phyloP scores from a whole-genome alignment of 1,140 invertebrate genomes.

The Danaus plexippus region DNA sequence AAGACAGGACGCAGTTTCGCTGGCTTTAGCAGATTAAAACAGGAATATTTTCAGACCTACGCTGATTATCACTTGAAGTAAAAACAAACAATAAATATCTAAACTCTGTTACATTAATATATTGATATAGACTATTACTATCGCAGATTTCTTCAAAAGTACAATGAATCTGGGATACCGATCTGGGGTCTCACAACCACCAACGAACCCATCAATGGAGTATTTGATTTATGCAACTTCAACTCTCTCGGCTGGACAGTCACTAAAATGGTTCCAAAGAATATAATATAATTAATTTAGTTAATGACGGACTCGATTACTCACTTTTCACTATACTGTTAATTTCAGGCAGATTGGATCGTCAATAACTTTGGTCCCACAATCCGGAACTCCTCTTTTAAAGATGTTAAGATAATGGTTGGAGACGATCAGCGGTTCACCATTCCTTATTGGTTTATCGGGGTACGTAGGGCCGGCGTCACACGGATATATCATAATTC shows the following conservation, averaged over 20 bases:
- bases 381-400: slow-evolving; percentile 69
- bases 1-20: slow-evolving; percentile 80
- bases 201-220: slow-evolving; percentile 76
- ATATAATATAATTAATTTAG: too few species aligned
- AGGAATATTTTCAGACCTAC: slow-evolving; percentile 82
- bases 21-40: slow-evolving; percentile 73
- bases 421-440: slow-evolving; percentile 75
- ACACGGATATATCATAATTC: too few species aligned
- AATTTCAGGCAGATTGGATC: slow-evolving; percentile 76
- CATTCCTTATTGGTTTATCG: slow-evolving; percentile 36
- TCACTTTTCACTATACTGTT: too few species aligned
- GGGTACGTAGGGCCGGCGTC: slow-evolving; percentile 31
- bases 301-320: too few species aligned
- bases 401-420: slow-evolving; percentile 75
- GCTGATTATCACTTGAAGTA: slow-evolving; percentile 83
- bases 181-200: slow-evolving; percentile 79
- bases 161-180: slow-evolving; percentile 64
- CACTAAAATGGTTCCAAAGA: slow-evolving; percentile 34
- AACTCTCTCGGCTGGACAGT: slow-evolving; percentile 85
- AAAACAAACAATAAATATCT: slow-evolving; percentile 1
- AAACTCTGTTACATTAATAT: too few species aligned
- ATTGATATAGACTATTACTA: slow-evolving; percentile 6
- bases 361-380: slow-evolving; percentile 76
- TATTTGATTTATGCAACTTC: slow-evolving; percentile 75
- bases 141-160: slow-evolving; percentile 72